Conservation (phyloP, 2,113 vertebrate genomes). For the Corvus moneduloides region DNA sequence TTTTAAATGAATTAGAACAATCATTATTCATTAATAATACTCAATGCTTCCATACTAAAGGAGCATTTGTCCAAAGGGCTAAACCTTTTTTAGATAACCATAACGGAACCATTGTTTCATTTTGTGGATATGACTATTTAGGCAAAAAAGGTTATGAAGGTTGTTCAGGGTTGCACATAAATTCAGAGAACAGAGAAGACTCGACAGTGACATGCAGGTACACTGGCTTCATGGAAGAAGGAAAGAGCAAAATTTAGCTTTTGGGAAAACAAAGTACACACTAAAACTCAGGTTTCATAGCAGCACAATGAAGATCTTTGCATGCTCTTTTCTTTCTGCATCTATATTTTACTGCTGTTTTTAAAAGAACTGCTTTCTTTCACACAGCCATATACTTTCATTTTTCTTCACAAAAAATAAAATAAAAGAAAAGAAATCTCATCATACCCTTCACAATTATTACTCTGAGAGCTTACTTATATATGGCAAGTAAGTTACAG, state of each 20-base stretch:
- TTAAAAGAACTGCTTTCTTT: not conserved
- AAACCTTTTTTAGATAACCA: not conserved
- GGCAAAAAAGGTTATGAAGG: not conserved
- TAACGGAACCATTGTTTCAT: fast-evolving
- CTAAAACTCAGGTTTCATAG: not conserved
- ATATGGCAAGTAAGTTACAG: not conserved
- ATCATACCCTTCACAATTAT: fast-evolving
- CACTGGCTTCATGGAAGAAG: not conserved
- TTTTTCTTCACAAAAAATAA: not conserved
- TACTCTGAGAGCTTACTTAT: not conserved
- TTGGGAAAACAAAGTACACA: not conserved
- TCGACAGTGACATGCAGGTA: not conserved
- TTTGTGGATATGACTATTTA: not conserved
- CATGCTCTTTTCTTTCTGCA: not conserved
- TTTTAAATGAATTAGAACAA: not conserved
- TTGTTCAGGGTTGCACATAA: not conserved
- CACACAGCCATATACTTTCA: fast-evolving
- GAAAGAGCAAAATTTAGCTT: not conserved
- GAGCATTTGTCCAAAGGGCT: not conserved
- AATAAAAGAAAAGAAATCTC: not conserved
- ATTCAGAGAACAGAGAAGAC: not conserved
- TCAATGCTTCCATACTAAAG: not conserved
- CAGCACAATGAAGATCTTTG: not conserved
- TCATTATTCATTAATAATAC: not conserved
- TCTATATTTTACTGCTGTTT: not conserved